Percentiles rank a stretch among this genome's conserved stretches.
phyloP scores from a whole-genome alignment of 2,113 vertebrate genomes.

The Halcyon malimbica region DNA sequence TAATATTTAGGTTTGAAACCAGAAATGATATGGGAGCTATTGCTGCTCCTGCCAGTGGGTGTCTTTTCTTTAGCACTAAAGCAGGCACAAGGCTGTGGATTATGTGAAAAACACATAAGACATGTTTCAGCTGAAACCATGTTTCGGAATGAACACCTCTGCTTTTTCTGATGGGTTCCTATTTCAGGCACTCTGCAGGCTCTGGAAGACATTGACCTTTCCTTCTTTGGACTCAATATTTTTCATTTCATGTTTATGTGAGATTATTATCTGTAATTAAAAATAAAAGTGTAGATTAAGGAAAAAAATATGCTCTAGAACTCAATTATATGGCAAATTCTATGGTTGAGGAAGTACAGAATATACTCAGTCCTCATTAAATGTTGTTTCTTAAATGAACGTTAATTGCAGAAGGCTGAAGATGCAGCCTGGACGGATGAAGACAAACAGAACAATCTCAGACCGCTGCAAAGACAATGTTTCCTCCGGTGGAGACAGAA shows the following conservation, averaged over 20 bases:
- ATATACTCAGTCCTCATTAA: background rate
- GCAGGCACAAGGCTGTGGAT: background rate
- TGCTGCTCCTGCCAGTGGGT: background rate
- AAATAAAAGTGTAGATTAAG: slow-evolving; percentile 37
- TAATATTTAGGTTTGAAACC: background rate
- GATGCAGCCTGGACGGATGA: slow-evolving; percentile 1
- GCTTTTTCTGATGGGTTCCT: slow-evolving; percentile 17
- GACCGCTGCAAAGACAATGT: background rate
- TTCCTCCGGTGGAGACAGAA: background rate
- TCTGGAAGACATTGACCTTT: slow-evolving; percentile 55
- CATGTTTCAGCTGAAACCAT: background rate
- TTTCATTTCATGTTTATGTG: slow-evolving; percentile 18
- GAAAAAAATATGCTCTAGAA: background rate
- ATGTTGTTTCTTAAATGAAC: background rate
- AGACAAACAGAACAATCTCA: slow-evolving; percentile 48
- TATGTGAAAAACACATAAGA: background rate
- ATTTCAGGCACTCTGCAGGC: slow-evolving; percentile 14
- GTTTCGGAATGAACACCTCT: slow-evolving; percentile 17
- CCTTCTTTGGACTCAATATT: slow-evolving; percentile 28
- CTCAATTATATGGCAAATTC: background rate
- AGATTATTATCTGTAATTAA: slow-evolving; percentile 51
- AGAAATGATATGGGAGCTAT: background rate
- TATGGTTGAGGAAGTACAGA: background rate
- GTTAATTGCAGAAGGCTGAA: slow-evolving; percentile 46
- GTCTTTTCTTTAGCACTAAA: background rate